Conservation (phyloP, 30 jellyfish, hydroid and myxozoan species). For the Nemopilema nomurai region DNA sequence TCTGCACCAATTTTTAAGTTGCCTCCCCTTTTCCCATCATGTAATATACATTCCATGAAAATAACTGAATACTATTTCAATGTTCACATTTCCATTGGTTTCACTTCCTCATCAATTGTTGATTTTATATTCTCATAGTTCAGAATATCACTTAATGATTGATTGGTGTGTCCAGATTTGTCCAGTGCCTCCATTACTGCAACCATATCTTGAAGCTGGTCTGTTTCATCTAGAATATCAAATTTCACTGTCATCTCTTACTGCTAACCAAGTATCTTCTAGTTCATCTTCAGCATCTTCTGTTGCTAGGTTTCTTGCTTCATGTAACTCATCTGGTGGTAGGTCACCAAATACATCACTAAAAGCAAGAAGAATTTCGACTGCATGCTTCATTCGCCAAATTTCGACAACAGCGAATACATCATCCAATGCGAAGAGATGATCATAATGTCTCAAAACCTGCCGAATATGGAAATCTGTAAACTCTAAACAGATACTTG, state of each 20-base stretch:
- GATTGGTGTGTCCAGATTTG: background rate
- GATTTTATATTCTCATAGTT: background rate
- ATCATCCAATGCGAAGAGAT: constrained; percentile 15
- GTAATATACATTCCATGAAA: background rate
- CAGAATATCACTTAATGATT: background rate
- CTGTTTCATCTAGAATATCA: background rate
- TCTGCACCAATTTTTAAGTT: background rate
- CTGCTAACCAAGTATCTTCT: background rate
- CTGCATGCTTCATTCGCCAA: constrained; percentile 29
- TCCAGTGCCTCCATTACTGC: background rate
- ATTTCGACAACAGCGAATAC: constrained; percentile 6
- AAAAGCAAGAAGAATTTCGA: background rate
- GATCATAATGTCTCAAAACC: background rate
- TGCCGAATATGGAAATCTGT: constrained; percentile 12
- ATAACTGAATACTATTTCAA: background rate
- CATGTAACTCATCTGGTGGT: background rate
- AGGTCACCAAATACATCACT: constrained; percentile 4
- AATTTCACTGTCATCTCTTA: background rate
- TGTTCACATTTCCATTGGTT: background rate
- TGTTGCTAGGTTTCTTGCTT: background rate
- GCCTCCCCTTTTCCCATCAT: background rate
- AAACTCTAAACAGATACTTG: background rate
- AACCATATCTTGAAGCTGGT: background rate
- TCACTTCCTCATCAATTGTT: background rate
- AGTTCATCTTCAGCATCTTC: background rate